A percentile compares a stretch with the other conserved stretches of the same genome.
Conservation (phyloP, 2,797 vertebrate species). For the Kryptolebias ocellatus region DNA sequence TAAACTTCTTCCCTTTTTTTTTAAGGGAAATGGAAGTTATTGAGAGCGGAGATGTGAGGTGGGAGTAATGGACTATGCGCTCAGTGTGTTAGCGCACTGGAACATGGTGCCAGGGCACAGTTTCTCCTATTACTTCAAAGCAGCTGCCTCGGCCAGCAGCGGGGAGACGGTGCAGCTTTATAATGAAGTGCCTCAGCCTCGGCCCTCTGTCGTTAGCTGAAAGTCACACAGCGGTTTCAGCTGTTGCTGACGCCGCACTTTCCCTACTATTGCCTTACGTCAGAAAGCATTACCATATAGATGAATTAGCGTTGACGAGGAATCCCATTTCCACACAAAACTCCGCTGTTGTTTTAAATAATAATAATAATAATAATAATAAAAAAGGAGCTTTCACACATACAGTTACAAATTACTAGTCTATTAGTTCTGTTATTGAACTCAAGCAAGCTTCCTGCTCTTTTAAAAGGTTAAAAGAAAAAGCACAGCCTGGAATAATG, state of each 20-base stretch:
- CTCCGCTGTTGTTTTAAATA: conserved; percentile 11
- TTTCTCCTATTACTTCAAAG: conserved; percentile 30
- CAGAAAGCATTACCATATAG: conserved; percentile 59
- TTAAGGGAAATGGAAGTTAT: background rate
- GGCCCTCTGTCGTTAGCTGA: conserved; percentile 47
- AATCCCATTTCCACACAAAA: conserved; percentile 41
- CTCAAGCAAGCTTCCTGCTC: conserved; percentile 23
- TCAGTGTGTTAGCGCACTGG: conserved; percentile 41
- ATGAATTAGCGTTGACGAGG: conserved; percentile 52
- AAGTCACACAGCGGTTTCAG: conserved; percentile 61
- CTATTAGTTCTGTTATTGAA: conserved; percentile 38
- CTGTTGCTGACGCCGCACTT: conserved; percentile 62
- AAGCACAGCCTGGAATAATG: conserved; percentile 40
- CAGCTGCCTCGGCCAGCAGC: conserved; percentile 36
- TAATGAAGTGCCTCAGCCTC: conserved; percentile 59
- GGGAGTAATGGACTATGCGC: conserved; percentile 23
- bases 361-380: too few species aligned
- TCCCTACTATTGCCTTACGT: conserved; percentile 41
- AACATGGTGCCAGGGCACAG: conserved; percentile 42
- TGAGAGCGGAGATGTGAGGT: background rate
- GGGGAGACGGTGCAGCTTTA: conserved; percentile 23
- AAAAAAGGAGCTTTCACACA: conserved; percentile 21
- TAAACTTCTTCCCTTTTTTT: conserved; percentile 12
- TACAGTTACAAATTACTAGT: conserved; percentile 17
- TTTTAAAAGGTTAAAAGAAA: conserved; percentile 46